Conservation (phyloP, 2,113 vertebrate species). For the Rhadina sibilatrix region DNA sequence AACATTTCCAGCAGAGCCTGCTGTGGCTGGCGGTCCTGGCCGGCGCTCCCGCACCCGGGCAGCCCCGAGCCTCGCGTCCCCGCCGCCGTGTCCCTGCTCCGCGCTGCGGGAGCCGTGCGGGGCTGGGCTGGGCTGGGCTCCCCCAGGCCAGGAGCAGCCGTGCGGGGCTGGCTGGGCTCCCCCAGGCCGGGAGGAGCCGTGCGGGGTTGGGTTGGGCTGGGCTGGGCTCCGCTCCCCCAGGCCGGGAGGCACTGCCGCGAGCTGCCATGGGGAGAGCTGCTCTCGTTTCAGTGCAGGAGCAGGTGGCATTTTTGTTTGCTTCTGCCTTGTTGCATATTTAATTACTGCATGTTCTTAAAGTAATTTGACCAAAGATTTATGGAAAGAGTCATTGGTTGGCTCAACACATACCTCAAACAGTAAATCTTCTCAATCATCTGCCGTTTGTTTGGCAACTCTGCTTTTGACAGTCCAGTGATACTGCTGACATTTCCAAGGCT, state of each 20-base stretch:
- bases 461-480: background rate
- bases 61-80: background rate
- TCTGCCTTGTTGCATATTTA: background rate
- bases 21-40: background rate
- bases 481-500: background rate
- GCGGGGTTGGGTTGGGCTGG: background rate
- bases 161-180: background rate
- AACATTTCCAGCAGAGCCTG: too few species aligned
- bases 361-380: background rate
- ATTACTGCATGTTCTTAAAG: background rate
- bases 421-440: background rate
- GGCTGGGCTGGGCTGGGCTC: background rate
- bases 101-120: background rate
- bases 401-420: background rate
- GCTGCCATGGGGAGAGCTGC: background rate
- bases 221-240: background rate
- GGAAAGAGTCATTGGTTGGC: background rate
- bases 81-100: background rate
- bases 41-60: background rate
- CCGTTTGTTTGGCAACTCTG: background rate
- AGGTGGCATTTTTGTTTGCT: rapidly evolving
- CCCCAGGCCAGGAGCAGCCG: background rate
- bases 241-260: rapidly evolving
- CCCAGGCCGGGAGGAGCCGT: background rate
- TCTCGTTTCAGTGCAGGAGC: rapidly evolving